A percentile compares a stretch with the other conserved stretches of the same genome.
These are phyloP conservation scores for Danio kyathit DNA, from an alignment of 2,797 vertebrate genomes.

Conservation along the genomic window DNA sequence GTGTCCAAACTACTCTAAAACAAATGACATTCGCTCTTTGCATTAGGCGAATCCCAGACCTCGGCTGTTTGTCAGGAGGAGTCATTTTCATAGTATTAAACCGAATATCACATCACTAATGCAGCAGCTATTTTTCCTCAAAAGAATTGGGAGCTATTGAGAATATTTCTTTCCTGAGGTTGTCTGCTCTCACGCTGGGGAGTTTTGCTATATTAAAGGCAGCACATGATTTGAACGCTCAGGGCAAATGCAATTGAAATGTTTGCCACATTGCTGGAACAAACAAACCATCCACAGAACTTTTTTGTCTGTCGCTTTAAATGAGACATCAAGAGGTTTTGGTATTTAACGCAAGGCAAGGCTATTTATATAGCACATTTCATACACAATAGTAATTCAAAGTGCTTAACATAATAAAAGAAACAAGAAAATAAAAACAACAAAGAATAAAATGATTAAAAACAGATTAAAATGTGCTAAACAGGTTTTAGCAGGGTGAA, in stretches of 20 bases:
- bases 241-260: slow-evolving; percentile 31
- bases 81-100: slow-evolving; percentile 20
- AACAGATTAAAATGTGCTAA: too few relatives aligned
- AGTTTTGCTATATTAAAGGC: slow-evolving; percentile 21
- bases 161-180: slow-evolving; percentile 2
- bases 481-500: too few relatives aligned
- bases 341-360: slow-evolving; percentile 7
- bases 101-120: background rate
- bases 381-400: too few relatives aligned
- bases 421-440: too few relatives aligned
- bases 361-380: too few relatives aligned
- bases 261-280: slow-evolving; percentile 3
- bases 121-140: slow-evolving; percentile 10
- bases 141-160: background rate
- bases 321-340: slow-evolving; percentile 56
- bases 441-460: too few relatives aligned
- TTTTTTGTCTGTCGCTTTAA: slow-evolving; percentile 38
- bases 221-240: slow-evolving; percentile 22
- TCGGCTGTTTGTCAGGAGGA: slow-evolving; percentile 36
- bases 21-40: slow-evolving; percentile 4
- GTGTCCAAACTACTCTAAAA: slow-evolving; percentile 10
- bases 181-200: slow-evolving; percentile 2
- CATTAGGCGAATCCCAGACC: slow-evolving; percentile 33
- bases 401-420: too few relatives aligned
- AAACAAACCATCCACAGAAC: slow-evolving; percentile 50